These are phyloP conservation scores for Epizoanthus ramosus DNA, from an alignment of 92 coral and sea anemone species.

Conservation along the genomic window DNA sequence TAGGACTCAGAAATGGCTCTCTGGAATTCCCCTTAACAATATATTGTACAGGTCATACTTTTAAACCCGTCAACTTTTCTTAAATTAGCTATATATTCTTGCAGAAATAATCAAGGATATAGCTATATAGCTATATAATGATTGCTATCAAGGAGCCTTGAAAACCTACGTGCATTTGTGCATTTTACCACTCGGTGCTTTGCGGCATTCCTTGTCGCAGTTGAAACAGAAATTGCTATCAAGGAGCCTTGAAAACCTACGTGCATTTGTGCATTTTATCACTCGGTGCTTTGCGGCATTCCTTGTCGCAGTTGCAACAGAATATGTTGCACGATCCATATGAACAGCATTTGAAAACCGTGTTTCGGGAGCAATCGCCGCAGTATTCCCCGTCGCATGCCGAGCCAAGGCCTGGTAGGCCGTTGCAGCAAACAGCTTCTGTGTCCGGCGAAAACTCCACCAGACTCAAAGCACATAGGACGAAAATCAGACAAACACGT, in stretches of 20 bases:
- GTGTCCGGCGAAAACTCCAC: not conserved
- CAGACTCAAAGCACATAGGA: conserved; percentile 1
- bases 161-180: not conserved
- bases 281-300: conserved; percentile 1
- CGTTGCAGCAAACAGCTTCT: not conserved
- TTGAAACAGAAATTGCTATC: not conserved
- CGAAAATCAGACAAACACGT: not conserved
- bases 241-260: not conserved
- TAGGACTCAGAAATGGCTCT: no score
- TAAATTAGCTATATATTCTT: no score
- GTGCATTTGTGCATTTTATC: not conserved
- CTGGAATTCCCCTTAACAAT: no score
- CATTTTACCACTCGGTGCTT: not conserved
- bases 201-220: conserved; percentile 15
- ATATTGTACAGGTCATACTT: no score
- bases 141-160: no score
- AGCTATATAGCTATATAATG: no score
- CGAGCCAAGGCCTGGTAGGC: not conserved
- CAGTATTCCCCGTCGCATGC: conserved; percentile 16
- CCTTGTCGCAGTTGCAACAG: conserved; percentile 22
- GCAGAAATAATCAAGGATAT: no score
- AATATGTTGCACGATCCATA: conserved; percentile 7
- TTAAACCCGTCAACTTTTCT: no score
- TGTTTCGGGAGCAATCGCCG: not conserved
- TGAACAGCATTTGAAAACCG: no score